phyloP scores from a whole-genome alignment of 2,888 invertebrate genomes.

The Metallyticus violacea region DNA sequence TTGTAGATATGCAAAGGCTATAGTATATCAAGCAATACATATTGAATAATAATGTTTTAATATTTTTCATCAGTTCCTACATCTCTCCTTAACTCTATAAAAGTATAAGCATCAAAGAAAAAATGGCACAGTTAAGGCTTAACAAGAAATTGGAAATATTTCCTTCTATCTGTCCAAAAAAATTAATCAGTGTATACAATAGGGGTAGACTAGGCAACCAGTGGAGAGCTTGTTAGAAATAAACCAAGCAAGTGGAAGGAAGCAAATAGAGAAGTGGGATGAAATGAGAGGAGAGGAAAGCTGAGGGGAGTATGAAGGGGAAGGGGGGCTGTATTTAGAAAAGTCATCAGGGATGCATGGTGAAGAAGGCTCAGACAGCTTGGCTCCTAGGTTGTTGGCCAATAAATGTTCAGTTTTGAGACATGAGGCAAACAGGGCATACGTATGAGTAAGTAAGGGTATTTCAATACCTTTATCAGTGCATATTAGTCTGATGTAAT shows the following conservation, averaged over 20 bases:
- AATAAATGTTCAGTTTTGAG: conserved; percentile 24
- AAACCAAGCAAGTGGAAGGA: conserved; percentile 7
- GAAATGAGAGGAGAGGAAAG: not conserved
- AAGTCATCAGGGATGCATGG: not conserved
- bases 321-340: not conserved
- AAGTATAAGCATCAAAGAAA: no score
- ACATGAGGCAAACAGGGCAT: conserved; percentile 28
- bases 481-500: no score
- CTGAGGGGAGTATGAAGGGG: not conserved
- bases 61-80: no score
- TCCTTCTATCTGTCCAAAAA: no score
- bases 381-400: conserved; percentile 23
- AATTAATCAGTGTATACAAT: no score
- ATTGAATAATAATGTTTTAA: no score
- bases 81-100: no score
- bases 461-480: no score
- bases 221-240: not conserved
- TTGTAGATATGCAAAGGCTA: no score
- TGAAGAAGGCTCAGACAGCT: conserved; percentile 23
- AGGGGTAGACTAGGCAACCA: not conserved
- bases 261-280: not conserved
- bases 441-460: conserved; percentile 34
- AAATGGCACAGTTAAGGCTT: no score
- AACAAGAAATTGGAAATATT: no score
- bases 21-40: no score